Evolutionary conservation across 2,113 vertebrate genomes (phyloP).

Genomic region (Daubentonia madagascariensis): DNA sequence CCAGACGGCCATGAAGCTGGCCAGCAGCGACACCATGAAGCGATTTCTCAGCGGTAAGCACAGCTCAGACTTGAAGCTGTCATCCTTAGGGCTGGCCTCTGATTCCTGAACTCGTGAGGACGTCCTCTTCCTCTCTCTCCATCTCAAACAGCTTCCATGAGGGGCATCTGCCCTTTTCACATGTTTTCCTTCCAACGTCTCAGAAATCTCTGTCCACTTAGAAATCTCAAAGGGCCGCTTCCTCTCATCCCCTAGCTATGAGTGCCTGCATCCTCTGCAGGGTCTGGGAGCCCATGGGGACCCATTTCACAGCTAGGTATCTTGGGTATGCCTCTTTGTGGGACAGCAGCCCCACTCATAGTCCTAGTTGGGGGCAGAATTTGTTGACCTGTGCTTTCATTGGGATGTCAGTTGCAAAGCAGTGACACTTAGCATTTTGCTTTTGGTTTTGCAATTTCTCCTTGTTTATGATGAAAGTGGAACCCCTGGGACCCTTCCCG

Average conservation of each 20-base stretch:
- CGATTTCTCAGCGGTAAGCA: constrained; percentile 92
- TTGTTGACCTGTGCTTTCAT: neutral
- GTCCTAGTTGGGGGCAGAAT: neutral
- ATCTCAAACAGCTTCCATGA: neutral
- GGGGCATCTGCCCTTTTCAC: neutral
- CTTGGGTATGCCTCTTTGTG: neutral
- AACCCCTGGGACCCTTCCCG: neutral
- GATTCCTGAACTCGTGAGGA: neutral
- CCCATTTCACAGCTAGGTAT: neutral
- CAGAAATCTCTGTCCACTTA: neutral
- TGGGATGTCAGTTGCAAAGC: neutral
- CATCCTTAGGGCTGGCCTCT: neutral
- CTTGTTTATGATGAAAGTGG: neutral
- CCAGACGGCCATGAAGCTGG: constrained; percentile 95
- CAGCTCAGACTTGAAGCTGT: neutral
- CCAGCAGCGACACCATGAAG: constrained; percentile 95
- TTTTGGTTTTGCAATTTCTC: neutral
- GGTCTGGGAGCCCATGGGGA: neutral
- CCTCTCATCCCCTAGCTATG: neutral
- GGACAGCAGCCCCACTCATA: neutral
- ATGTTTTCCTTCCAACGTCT: neutral
- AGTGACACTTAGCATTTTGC: neutral
- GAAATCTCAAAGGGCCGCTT: neutral
- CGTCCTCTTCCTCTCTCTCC: neutral
- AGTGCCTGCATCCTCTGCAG: neutral